Conservation (phyloP, 1,140 invertebrate species). For the Zaprionus capensis region DNA sequence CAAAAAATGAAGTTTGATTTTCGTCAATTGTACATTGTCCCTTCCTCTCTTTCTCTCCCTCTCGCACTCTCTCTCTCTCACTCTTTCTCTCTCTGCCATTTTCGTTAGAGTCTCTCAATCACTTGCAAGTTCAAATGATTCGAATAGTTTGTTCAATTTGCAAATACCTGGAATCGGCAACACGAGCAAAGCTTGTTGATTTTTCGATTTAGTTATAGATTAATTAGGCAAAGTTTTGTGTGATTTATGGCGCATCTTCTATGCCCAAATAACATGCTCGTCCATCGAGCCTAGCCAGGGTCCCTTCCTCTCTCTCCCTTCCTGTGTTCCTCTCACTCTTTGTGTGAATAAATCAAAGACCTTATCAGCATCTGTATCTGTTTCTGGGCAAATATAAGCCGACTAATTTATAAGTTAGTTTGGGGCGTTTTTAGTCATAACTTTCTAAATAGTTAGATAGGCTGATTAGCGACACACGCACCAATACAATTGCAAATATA, state of each 20-base stretch:
- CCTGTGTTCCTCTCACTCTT: not conserved
- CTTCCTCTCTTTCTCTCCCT: not conserved
- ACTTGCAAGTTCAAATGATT: not conserved
- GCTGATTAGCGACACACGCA: conserved; percentile 14
- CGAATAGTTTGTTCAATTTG: not conserved
- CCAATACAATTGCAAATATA: not conserved
- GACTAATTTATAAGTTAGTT: conserved; percentile 36
- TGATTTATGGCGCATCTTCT: conserved; percentile 20
- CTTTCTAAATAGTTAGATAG: conserved; percentile 47
- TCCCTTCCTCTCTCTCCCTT: not conserved
- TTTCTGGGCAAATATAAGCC: conserved; percentile 22
- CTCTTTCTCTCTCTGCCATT: not conserved
- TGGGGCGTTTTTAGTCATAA: conserved; percentile 20
- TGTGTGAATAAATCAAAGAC: conserved; percentile 13
- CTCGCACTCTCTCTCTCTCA: not conserved
- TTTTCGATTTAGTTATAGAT: not conserved
- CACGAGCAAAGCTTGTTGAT: conserved; percentile 1
- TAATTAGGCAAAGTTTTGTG: not conserved
- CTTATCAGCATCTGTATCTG: conserved; percentile 11
- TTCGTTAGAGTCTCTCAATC: not conserved
- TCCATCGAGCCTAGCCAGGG: not conserved
- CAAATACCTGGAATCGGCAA: not conserved
- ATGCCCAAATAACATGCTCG: conserved; percentile 8
- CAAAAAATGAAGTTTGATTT: not conserved
- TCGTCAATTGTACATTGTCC: not conserved